phyloP scores from a whole-genome alignment of 37 sponge, comb jelly and placozoan species.

The Aphrocallistes beatrix region DNA sequence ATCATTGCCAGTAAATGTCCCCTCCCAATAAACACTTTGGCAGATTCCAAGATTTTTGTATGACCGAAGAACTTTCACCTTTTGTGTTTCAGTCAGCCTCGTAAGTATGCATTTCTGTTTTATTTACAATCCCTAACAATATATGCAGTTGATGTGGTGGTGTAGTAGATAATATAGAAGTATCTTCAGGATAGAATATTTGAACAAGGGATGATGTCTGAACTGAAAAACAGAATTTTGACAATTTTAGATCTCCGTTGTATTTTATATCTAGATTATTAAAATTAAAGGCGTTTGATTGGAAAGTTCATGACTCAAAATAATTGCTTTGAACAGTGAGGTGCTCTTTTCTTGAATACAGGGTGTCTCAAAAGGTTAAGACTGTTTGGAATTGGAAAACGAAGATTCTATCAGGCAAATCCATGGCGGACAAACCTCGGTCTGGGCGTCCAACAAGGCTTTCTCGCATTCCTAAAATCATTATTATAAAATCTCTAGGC shows the following conservation, averaged over 20 bases:
- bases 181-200: neutral
- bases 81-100: neutral
- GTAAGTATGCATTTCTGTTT: neutral
- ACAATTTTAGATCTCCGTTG: neutral
- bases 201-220: neutral
- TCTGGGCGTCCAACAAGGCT: no score
- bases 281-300: neutral
- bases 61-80: neutral
- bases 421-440: no score
- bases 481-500: no score
- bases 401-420: no score
- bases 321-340: neutral
- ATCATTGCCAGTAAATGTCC: neutral
- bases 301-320: neutral
- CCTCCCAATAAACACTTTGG: neutral
- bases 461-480: no score
- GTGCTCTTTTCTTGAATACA: neutral
- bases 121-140: neutral
- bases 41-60: neutral
- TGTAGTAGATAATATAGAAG: neutral
- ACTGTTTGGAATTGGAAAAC: no score
- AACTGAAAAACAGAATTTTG: neutral
- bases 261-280: neutral
- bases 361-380: no score
- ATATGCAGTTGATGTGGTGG: neutral